Base-by-base conservation (phyloP, 2,888 invertebrate species). In the Ctenicera cuprea region DNA sequence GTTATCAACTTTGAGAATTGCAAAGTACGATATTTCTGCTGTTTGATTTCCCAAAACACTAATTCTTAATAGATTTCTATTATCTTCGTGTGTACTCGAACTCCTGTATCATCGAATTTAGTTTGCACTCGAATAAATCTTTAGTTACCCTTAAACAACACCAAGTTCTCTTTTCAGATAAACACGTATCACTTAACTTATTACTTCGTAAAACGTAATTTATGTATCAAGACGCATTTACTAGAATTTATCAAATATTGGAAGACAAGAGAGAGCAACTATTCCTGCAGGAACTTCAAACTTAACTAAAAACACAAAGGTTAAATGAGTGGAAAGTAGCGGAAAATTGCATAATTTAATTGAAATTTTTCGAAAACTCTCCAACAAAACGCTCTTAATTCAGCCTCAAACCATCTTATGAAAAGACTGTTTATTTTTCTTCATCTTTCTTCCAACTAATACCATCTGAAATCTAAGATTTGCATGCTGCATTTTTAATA, bases 61-160 rank as follows among this genome's bases (percentile, higher is more conserved):
- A 69, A 64, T 75, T 75, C 70, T 57, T 70, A 70, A 70, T 67
- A 75, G 70, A 75, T 75, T 73, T 72, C 62, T 52, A 73, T 73
- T 65, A 75, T 69, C 73, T 71, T 63, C 16, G 67, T 8, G 43
- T 14, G 38, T 50, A n/a, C 14, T 33, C 33, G 30, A n/a, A 43
- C 43, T 43, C 11, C 41, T 12, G 20, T 20, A 41, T 38, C 41
- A 61, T 61, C 62, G 62, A 43, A 41, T n/a, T 59, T 12, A 9
- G 30, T 45, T 43, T 45, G 7, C 3, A 18, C 18, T 45, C 14
- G 45, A 45, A 45, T 16, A 18, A 18, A 50, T 50, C 50, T 20
- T 18, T 22, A 50, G 50, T 37, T 20, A 12, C 38, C 16, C 59
- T 41, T 20, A n/a, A 59, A 38, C 38, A 16, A 14, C 2, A 41